A percentile compares a stretch with the other conserved stretches of the same genome.
Conservation (phyloP, 2,888 invertebrate species). For the Caenorhabditis zanzibari region DNA sequence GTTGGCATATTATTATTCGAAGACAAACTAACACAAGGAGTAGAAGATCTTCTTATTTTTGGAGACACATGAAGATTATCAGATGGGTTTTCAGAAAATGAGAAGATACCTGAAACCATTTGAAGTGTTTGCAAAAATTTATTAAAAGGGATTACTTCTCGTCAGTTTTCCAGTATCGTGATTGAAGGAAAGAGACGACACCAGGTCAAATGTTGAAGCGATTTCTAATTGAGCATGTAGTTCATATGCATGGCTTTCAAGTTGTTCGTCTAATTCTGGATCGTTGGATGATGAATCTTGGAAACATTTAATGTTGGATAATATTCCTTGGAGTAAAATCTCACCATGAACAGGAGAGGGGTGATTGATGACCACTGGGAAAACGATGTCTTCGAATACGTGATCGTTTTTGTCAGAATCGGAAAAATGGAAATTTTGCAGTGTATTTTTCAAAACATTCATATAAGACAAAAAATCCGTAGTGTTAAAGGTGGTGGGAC, state of each 20-base stretch:
- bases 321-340: background rate
- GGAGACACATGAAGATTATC: background rate
- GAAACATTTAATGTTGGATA: background rate
- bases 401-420: background rate
- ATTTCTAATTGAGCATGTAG: constrained; percentile 21
- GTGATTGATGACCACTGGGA: background rate
- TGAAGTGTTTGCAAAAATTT: too few relatives aligned
- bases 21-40: constrained; percentile 16
- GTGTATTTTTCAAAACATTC: background rate
- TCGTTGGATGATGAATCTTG: too few relatives aligned
- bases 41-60: constrained; percentile 35
- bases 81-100: constrained; percentile 3
- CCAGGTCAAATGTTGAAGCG: constrained; percentile 14
- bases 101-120: background rate
- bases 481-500: too few relatives aligned
- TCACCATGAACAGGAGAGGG: constrained; percentile 26
- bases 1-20: background rate
- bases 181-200: constrained; percentile 14
- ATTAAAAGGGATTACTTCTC: constrained; percentile 1
- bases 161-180: background rate
- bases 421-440: background rate
- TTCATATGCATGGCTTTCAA: constrained; percentile 14
- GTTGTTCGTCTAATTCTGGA: background rate
- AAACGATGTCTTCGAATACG: background rate
- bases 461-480: too few relatives aligned